A percentile compares a stretch with the other conserved stretches of the same genome.
Evolutionary conservation across 2,888 invertebrate genomes (phyloP).

Genomic region (Caenorhabditis sp.): DNA sequence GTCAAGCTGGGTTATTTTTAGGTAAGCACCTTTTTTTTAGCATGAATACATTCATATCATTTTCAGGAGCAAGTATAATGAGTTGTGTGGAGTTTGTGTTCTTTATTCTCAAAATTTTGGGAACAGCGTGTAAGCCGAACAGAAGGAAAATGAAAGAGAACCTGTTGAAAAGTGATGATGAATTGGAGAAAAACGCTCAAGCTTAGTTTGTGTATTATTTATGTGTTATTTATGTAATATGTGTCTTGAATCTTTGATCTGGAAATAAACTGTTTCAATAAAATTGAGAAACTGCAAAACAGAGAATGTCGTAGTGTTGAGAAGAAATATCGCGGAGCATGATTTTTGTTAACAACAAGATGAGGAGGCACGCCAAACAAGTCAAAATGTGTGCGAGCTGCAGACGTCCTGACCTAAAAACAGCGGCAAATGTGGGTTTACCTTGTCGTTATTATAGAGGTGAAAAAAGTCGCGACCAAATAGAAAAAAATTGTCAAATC

Average conservation of each 20-base stretch:
- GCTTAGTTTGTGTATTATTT: background rate
- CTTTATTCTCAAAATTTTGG: constrained; percentile 50
- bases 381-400: too few species aligned
- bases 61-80: constrained; percentile 56
- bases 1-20: constrained; percentile 68
- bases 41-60: background rate
- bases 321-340: too few species aligned
- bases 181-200: constrained; percentile 17
- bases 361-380: too few species aligned
- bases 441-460: too few species aligned
- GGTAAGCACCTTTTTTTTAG: constrained; percentile 36
- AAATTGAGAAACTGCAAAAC: too few species aligned
- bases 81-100: constrained; percentile 56
- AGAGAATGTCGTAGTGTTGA: too few species aligned
- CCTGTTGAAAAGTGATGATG: constrained; percentile 19
- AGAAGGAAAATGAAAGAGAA: constrained; percentile 24
- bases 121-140: constrained; percentile 33
- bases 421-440: too few species aligned
- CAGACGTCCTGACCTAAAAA: too few species aligned
- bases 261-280: background rate
- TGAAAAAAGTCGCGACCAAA: too few species aligned
- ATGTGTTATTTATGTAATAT: background rate
- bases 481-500: too few species aligned
- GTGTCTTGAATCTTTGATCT: background rate
- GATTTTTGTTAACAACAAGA: too few species aligned